Evolutionary conservation across 1,140 invertebrate species (phyloP).

Genomic region (Lordiphosa clarofinis): DNA sequence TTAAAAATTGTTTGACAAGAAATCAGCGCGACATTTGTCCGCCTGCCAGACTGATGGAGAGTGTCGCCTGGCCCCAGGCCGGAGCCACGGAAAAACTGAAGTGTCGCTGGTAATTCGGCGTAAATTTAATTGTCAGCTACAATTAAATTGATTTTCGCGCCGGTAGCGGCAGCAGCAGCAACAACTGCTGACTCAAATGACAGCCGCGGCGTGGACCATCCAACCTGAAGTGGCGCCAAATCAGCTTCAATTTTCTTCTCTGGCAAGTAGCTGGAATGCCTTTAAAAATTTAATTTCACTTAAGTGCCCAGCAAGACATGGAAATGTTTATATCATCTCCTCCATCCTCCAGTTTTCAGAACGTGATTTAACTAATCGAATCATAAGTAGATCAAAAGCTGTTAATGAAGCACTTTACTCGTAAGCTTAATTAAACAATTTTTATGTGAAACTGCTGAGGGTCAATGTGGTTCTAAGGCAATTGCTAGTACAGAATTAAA

Average conservation of each 20-base stretch:
- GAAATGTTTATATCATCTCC: no score
- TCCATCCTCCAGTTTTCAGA: no score
- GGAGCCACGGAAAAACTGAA: slow-evolving; percentile 35
- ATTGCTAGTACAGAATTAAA: no score
- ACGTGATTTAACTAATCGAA: no score
- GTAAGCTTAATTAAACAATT: no score
- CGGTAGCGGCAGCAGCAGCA: slow-evolving; percentile 28
- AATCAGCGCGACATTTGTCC: slow-evolving; percentile 73
- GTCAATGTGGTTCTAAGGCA: no score
- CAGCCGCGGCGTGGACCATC: slow-evolving; percentile 1
- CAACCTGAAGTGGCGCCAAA: slow-evolving; percentile 49
- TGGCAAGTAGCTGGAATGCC: neutral
- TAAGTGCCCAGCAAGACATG: neutral
- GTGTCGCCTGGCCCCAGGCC: neutral
- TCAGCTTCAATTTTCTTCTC: slow-evolving; percentile 47
- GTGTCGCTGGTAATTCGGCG: slow-evolving; percentile 72
- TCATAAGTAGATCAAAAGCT: no score
- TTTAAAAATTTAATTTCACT: slow-evolving; percentile 4
- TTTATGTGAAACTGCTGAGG: no score
- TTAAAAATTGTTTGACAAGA: slow-evolving; percentile 78
- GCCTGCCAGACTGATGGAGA: slow-evolving; percentile 7
- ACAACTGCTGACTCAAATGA: slow-evolving; percentile 12
- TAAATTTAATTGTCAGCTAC: slow-evolving; percentile 79
- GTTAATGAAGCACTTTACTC: no score
- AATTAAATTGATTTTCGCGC: slow-evolving; percentile 77